A percentile compares a stretch with the other conserved stretches of the same genome.
These are phyloP conservation scores for Drosophila limbata DNA, from an alignment of 2,888 invertebrate species.

Conservation along the genomic window DNA sequence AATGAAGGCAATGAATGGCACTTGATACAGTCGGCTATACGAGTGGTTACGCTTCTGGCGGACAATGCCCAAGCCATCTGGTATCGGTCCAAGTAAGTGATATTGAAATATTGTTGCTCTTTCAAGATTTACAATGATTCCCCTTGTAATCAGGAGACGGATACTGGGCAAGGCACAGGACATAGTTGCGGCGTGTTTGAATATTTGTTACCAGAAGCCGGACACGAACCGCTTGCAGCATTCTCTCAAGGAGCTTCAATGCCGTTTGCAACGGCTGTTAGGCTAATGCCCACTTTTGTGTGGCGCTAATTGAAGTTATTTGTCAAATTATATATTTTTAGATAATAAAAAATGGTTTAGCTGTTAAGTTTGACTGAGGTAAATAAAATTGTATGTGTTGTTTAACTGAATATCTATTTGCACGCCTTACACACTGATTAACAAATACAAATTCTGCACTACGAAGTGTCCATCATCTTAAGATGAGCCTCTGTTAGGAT, in stretches of 20 bases:
- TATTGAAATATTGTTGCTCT: neutral
- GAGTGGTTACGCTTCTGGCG: slow-evolving; percentile 90
- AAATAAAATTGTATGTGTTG: slow-evolving; percentile 59
- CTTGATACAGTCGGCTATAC: slow-evolving; percentile 91
- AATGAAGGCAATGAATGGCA: slow-evolving; percentile 94
- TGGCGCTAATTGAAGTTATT: slow-evolving; percentile 28
- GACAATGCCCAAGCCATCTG: slow-evolving; percentile 88
- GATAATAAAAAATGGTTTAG: slow-evolving; percentile 45
- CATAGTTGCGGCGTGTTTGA: slow-evolving; percentile 90
- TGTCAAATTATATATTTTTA: slow-evolving; percentile 35
- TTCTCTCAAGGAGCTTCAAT: slow-evolving; percentile 85
- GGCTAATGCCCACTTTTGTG: slow-evolving; percentile 38
- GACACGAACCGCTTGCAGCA: slow-evolving; percentile 88
- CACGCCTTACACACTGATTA: slow-evolving; percentile 13
- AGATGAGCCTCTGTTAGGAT: slow-evolving; percentile 88
- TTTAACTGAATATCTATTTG: slow-evolving; percentile 52
- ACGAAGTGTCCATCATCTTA: slow-evolving; percentile 71
- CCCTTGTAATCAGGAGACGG: slow-evolving; percentile 86
- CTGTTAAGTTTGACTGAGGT: slow-evolving; percentile 74
- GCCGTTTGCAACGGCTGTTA: slow-evolving; percentile 80
- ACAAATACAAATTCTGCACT: slow-evolving; percentile 4
- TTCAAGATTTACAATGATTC: neutral
- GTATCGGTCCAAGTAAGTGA: slow-evolving; percentile 82
- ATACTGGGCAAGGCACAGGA: slow-evolving; percentile 90
- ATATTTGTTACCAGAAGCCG: slow-evolving; percentile 91